phyloP scores from a whole-genome alignment of 2,888 invertebrate species.

The Ormyrus thymus region DNA sequence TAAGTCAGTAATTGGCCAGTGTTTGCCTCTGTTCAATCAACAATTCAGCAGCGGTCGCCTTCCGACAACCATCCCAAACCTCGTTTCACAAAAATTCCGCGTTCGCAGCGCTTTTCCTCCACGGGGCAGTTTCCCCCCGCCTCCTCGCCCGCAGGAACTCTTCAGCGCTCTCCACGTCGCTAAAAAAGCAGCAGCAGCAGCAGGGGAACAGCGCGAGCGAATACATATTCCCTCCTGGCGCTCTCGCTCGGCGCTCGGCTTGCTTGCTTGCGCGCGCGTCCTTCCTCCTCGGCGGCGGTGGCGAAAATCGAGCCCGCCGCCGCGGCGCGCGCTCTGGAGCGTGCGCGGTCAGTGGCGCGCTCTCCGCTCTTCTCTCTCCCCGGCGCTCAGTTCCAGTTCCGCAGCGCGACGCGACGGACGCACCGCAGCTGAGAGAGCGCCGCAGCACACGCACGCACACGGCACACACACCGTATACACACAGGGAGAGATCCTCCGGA shows the following conservation, averaged over 20 bases:
- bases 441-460: background rate
- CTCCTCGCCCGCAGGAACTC: too few species aligned
- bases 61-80: too few species aligned
- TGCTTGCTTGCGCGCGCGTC: background rate
- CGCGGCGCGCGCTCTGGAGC: background rate
- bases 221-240: background rate
- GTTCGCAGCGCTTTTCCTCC: too few species aligned
- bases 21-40: too few species aligned
- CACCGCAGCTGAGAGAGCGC: too few species aligned
- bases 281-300: background rate
- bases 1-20: too few species aligned
- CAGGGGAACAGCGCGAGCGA: too few species aligned
- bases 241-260: background rate
- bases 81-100: too few species aligned
- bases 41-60: too few species aligned
- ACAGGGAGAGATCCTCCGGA: background rate
- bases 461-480: background rate
- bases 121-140: too few species aligned
- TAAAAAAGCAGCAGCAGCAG: too few species aligned
- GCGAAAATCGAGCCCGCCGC: constrained; percentile 30
- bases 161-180: too few species aligned
- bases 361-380: background rate
- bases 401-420: constrained; percentile 46
- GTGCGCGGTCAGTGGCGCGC: background rate
- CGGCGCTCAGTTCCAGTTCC: constrained; percentile 40